Base-by-base conservation (phyloP, 2,888 invertebrate genomes). In the Tipula lateralis region DNA sequence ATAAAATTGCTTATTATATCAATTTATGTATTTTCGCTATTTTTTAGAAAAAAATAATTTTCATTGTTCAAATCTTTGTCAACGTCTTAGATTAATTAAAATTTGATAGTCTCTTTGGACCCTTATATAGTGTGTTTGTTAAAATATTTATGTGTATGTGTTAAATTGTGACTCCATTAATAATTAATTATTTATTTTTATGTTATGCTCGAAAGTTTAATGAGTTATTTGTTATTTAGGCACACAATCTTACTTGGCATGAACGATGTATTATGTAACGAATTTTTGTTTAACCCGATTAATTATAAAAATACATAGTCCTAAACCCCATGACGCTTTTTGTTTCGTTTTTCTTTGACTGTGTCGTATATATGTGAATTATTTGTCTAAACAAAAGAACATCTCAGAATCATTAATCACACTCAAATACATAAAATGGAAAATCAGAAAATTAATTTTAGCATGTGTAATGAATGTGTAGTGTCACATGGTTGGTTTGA, bases 221-320 rank as follows among this genome's bases (percentile, higher is more conserved):
- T 66, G 66, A 66, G 66, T 66, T 66, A 66, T 66, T 66, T 66
- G 66, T 66, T 66, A 66, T 66, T 66, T 66, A 66, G 66, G 66
- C 24, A 66, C 19, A 66, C 19, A 24, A 66, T 2, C 24, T 24
- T 66, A 24, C 66, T 66, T 66, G 66, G 66, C 66, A 66, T 66
- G 66, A 24, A 44, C 13, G n/a, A 44, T n/a, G 7, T 13, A 66
- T 66, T 44, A 16, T 16, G 12, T 9, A 66, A 66, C 19, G 13
- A 24, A 24, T 24, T 66, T 66, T 24, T 66, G 1, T 66, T 66
- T 66, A 66, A 66, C 19, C 24, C 19, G 24, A 66, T 66, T 66
- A 66, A 66, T 66, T 66, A 66, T 66, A 66, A 24, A 66, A 66
- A 9, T n/a, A n/a, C n/a, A n/a, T 66, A 66, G 66, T 66, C 24